Evolutionary conservation across 1,140 invertebrate genomes (phyloP).

Genomic region (Meloidogyne hapla): DNA sequence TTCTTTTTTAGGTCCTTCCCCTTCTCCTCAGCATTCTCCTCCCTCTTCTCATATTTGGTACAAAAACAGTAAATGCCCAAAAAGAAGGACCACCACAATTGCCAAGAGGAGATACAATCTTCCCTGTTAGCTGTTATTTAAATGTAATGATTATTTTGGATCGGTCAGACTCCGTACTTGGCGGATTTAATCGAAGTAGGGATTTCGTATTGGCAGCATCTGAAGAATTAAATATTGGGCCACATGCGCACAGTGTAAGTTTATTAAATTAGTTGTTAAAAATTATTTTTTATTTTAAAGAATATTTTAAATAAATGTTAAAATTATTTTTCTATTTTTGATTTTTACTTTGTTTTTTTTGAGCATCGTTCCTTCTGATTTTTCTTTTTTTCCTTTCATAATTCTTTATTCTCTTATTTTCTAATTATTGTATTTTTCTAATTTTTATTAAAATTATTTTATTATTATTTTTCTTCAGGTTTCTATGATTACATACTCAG

Average conservation of each 20-base stretch:
- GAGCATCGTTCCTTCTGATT: no score
- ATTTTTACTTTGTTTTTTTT: no score
- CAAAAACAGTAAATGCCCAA: neutral
- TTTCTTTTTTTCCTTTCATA: no score
- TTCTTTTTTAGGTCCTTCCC: neutral
- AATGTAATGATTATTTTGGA: constrained; percentile 63
- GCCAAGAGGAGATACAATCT: constrained; percentile 36
- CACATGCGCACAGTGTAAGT: constrained; percentile 54
- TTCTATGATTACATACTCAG: constrained; percentile 63
- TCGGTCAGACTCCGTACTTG: constrained; percentile 57
- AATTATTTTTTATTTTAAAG: no score
- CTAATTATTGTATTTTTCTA: neutral
- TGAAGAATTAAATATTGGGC: constrained; percentile 60
- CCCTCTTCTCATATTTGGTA: neutral
- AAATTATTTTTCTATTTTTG: neutral
- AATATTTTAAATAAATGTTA: no score
- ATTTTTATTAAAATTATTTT: constrained; percentile 18
- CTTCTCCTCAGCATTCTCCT: constrained; percentile 2
- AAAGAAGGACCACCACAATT: neutral
- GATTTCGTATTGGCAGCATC: constrained; percentile 61
- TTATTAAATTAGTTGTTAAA: neutral
- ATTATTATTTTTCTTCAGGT: constrained; percentile 27
- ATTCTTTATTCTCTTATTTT: no score
- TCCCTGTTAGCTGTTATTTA: constrained; percentile 56
- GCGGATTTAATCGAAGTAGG: constrained; percentile 55